Evolutionary conservation across 2,797 vertebrate genomes (phyloP), one percentile per base, ranked within the genome.

Genomic region (Loris lydekkerianus): DNA sequence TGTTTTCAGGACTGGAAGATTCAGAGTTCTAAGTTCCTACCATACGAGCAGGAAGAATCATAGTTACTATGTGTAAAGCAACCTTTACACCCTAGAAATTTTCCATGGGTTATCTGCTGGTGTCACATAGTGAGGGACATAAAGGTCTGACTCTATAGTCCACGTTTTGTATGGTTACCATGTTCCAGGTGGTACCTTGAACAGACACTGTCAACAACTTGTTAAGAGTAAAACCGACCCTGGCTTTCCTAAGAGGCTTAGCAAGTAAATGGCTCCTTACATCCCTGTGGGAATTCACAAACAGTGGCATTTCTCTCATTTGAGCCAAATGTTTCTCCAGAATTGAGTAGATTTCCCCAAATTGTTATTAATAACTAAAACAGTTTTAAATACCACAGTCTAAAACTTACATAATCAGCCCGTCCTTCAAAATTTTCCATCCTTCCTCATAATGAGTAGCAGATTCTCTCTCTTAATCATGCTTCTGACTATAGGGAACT

Each of bases 341-440:
- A 96, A 97, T 69, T 0, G 11, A 95, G 60, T 15, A 92, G 77
- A 94, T 97, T 97, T 96, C 96, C 96, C 82, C 65, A 97, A 97
- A 96, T 96, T 97, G 84, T 97, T 96, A 95, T 93, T 97, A 97
- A 95, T 91, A 96, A 95, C 97, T 92, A 88, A 97, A 95, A 97
- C 91, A 75, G 70, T 93, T 96, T 95, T 77, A 93, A 93, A 93
- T 85, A 81, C 85, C 72, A 82, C 58, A 89, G 93, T 58, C 77
- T 87, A 87, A 96, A 96, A 91, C 81, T 97, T 97, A 97, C 78
- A 95, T 97, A 97, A 97, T 94, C 89, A 95, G 80, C 67, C 46
- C 46, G 94, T 96, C 91, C 91, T 95, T 97, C 94, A 96, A 97
- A 98, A 97, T 76, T 98, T 97, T 97, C 96, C 97, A 94, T 78